phyloP scores from a whole-genome alignment of 2,113 vertebrate genomes.

The Ibidorhyncha struthersii region DNA sequence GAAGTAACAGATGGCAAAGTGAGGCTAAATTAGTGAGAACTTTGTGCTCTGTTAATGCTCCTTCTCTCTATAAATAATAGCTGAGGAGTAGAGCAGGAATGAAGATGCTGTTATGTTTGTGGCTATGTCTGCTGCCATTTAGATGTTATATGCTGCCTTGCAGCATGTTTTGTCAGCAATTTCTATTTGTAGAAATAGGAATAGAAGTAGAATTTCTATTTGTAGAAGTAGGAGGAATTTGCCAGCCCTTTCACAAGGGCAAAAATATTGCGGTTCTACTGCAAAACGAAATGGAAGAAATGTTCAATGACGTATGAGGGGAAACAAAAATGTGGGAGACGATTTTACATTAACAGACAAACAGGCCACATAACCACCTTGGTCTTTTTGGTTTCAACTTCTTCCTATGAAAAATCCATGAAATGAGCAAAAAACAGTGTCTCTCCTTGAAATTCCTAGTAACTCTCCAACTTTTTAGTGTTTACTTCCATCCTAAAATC shows the following conservation, averaged over 20 bases:
- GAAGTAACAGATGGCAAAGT: conserved; percentile 48
- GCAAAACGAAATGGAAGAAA: background rate
- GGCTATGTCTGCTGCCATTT: background rate
- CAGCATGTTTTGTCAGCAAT: background rate
- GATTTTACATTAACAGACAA: background rate
- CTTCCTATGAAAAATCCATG: background rate
- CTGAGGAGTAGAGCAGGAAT: background rate
- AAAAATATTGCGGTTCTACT: background rate
- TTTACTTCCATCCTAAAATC: background rate
- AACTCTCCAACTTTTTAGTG: background rate
- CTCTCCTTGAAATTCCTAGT: background rate
- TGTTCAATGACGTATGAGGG: background rate
- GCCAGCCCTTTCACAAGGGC: background rate
- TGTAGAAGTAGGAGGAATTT: background rate
- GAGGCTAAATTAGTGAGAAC: conserved; percentile 25
- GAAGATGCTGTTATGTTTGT: background rate
- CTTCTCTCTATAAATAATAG: conserved; percentile 1
- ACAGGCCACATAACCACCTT: background rate
- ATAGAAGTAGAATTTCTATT: no score
- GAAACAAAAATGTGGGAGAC: background rate
- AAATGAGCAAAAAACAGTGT: background rate
- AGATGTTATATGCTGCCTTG: background rate
- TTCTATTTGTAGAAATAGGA: no score
- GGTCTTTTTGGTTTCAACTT: background rate
- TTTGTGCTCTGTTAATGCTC: background rate